phyloP scores from a whole-genome alignment of 2,797 vertebrate genomes.

The Hypotaenidia okinawae region DNA sequence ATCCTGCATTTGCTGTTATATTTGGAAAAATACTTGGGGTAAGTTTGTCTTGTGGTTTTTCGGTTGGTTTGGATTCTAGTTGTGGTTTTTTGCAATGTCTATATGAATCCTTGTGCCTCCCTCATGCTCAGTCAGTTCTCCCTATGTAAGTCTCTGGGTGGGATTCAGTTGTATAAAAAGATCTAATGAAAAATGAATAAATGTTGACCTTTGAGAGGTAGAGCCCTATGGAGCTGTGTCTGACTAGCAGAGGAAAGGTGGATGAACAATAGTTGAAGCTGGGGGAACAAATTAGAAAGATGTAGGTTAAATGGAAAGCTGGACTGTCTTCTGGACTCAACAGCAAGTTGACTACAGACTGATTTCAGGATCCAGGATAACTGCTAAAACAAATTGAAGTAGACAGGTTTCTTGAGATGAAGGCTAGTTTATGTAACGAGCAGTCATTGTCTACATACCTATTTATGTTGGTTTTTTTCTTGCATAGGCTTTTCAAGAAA shows the following conservation, averaged over 20 bases:
- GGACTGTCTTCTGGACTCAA: neutral
- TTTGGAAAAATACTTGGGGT: conserved; percentile 76
- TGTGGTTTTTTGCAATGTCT: neutral
- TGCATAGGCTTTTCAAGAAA: conserved; percentile 68
- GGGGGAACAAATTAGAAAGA: neutral
- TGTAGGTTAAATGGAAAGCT: neutral
- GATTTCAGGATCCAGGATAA: neutral
- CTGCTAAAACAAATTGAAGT: neutral
- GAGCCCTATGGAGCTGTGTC: neutral
- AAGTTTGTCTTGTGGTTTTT: neutral
- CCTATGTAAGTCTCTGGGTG: neutral
- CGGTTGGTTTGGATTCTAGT: too few relatives aligned
- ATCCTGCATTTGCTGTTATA: conserved; percentile 72
- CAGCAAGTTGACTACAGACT: neutral
- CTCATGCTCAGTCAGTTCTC: neutral
- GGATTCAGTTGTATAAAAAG: neutral
- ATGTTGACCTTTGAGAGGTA: neutral
- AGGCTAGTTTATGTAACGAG: neutral
- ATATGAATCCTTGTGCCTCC: neutral
- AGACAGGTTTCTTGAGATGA: neutral
- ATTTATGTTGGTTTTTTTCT: neutral
- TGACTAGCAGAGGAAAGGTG: neutral
- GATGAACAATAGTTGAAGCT: neutral
- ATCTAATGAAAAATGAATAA: neutral
- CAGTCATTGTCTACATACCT: neutral